Evolutionary conservation across 2,113 vertebrate genomes (phyloP).

Genomic region (Seriola dumerili): DNA sequence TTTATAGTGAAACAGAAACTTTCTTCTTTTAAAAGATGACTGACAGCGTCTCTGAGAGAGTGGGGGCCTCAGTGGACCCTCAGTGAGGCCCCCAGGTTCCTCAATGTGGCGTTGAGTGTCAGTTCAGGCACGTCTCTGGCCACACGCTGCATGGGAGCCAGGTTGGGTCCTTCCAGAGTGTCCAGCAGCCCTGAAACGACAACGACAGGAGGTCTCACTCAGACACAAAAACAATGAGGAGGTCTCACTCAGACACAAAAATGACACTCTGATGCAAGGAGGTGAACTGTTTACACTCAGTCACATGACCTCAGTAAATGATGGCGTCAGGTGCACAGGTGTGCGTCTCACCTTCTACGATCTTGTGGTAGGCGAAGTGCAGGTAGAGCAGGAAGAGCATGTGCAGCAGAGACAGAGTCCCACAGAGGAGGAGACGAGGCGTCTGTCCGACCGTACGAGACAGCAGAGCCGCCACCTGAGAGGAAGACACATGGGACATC

Average conservation of each 20-base stretch:
- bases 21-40: not conserved
- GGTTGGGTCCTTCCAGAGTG: slow-evolving; percentile 90
- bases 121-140: slow-evolving; percentile 90
- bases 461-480: slow-evolving; percentile 92
- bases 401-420: slow-evolving; percentile 90
- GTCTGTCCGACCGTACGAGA: slow-evolving; percentile 95
- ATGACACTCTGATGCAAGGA: not conserved
- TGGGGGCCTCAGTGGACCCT: slow-evolving; percentile 74
- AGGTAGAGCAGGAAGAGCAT: slow-evolving; percentile 98
- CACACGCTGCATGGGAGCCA: slow-evolving; percentile 93
- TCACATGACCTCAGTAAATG: not conserved
- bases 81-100: slow-evolving; percentile 76
- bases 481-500: not conserved
- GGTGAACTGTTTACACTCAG: too few relatives aligned
- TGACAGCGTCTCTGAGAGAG: not conserved
- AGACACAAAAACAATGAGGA: not conserved
- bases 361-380: slow-evolving; percentile 97
- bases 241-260: not conserved
- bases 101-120: slow-evolving; percentile 86
- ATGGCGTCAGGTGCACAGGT: not conserved
- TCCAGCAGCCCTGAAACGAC: slow-evolving; percentile 90
- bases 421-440: slow-evolving; percentile 94
- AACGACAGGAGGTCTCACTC: not conserved
- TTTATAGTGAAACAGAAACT: not conserved
- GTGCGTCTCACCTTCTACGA: slow-evolving; percentile 90